phyloP scores from a whole-genome alignment of 1,140 invertebrate genomes.

The Parasteatoda tepidariorum region DNA sequence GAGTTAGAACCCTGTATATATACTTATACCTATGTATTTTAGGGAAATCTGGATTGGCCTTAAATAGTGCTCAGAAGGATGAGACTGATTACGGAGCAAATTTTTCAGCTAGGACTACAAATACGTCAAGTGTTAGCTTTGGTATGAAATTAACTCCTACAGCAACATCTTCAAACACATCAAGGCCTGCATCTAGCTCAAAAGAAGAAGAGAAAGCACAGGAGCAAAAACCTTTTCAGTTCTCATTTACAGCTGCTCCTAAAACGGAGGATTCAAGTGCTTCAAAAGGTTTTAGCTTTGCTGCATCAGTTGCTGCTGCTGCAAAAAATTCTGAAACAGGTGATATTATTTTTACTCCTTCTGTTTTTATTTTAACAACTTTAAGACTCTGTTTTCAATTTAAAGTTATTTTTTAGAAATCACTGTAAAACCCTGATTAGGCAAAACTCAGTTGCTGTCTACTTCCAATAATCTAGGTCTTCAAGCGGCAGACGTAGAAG shows the following conservation, averaged over 20 bases:
- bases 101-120: constrained; percentile 49
- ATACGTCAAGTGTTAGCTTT: constrained; percentile 61
- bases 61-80: constrained; percentile 1
- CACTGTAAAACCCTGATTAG: too few relatives aligned
- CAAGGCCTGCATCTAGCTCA: constrained; percentile 4
- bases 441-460: too few relatives aligned
- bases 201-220: constrained; percentile 12
- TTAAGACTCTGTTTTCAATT: neutral
- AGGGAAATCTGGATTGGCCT: neutral
- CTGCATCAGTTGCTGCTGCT: neutral
- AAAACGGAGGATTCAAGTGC: neutral
- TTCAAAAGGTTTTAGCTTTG: constrained; percentile 26
- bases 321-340: neutral
- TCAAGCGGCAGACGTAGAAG: too few relatives aligned
- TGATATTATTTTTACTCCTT: neutral
- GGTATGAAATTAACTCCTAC: constrained; percentile 45
- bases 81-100: constrained; percentile 51
- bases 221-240: neutral
- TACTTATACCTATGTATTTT: too few relatives aligned
- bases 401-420: too few relatives aligned
- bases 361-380: neutral
- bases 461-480: too few relatives aligned
- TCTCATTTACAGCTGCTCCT: constrained; percentile 1
- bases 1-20: too few relatives aligned
- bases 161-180: constrained; percentile 2